Base-by-base conservation (phyloP, 2,113 vertebrate genomes). In the Phaethornis superciliosus region DNA sequence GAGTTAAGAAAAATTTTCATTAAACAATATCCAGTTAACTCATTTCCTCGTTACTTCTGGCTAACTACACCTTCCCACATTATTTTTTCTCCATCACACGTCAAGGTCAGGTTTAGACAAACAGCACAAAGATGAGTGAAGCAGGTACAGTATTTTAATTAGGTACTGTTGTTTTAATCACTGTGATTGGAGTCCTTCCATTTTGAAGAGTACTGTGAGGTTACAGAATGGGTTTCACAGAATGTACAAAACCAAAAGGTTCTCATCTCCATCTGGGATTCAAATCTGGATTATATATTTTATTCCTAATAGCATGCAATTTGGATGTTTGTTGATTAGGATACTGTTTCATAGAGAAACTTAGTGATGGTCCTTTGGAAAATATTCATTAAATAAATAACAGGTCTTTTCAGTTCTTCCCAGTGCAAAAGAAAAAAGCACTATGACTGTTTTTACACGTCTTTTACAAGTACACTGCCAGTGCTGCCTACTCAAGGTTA, bases 31-130 rank as follows among this genome's bases (percentile, higher is more conserved):
- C 87, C 63, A 91, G 27, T 81, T 78, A 69, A 42, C 27, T 84
- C 65, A 22, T 89, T 86, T 82, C 63, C 75, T 64, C 78, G 55
- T 67, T 92, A 42, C 64, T 88, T 76, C 75, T 91, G 78, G 59
- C 42, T 87, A 80, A 89, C 3, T 51, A 49, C 0, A 12, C 71
- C 79, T 85, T 93, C 72, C 75, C 64, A 91, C 80, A 60, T 81
- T 49, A 82, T 82, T 88, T 91, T 54, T 79, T 22, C 85, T 60
- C 55, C 46, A 80, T 76, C 74, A 60, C 51, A 56, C 30, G 93
- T 89, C 85, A 89, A 94, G 89, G 81, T 95, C 88, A 89, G 40
- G 27, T 89, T 95, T 90, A 82, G 77, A 82, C 75, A 91, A 52
- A 37, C 81, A 95, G 42, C 79, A 77, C 59, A 65, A 80, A 62